A percentile compares a stretch with the other conserved stretches of the same genome.
Evolutionary conservation across 2,888 invertebrate genomes (phyloP).

Genomic region (Drosophila macrospina): DNA sequence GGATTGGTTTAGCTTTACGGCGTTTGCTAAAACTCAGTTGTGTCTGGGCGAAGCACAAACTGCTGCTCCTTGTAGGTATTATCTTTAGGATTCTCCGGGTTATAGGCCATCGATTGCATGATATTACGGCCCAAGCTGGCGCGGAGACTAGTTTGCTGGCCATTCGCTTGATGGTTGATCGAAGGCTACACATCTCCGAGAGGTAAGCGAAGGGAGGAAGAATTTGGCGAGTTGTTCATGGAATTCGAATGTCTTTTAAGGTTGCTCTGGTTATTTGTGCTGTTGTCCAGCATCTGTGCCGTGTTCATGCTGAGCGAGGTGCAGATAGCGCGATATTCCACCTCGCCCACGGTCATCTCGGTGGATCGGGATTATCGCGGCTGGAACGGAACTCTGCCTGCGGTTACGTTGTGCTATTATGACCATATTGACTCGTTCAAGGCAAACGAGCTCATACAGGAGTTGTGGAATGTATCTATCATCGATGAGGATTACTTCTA

Average conservation of each 20-base stretch:
- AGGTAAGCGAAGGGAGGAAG: constrained; percentile 36
- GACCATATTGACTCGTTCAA: constrained; percentile 82
- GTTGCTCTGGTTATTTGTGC: constrained; percentile 73
- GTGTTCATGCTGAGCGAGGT: constrained; percentile 69
- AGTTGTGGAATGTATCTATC: constrained; percentile 85
- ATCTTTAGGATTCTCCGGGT: neutral
- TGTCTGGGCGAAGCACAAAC: neutral
- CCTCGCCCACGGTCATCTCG: constrained; percentile 84
- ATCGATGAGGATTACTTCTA: constrained; percentile 85
- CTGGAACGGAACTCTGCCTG: constrained; percentile 84
- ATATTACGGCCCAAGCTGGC: constrained; percentile 66
- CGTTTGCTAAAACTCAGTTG: constrained; percentile 5
- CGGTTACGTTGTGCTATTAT: constrained; percentile 84
- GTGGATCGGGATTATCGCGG: constrained; percentile 84
- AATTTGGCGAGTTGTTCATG: too few species aligned
- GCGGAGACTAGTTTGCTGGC: constrained; percentile 78
- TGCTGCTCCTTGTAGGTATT: neutral
- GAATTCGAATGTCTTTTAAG: constrained; percentile 39
- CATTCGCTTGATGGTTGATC: constrained; percentile 71
- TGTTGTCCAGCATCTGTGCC: constrained; percentile 67
- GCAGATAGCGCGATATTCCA: constrained; percentile 77
- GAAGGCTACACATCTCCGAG: constrained; percentile 69
- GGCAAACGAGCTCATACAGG: constrained; percentile 80
- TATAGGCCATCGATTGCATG: constrained; percentile 25
- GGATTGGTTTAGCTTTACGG: constrained; percentile 9